These are phyloP conservation scores for Agapostemon virescens DNA, from an alignment of 2,888 invertebrate species.

Conservation along the genomic window DNA sequence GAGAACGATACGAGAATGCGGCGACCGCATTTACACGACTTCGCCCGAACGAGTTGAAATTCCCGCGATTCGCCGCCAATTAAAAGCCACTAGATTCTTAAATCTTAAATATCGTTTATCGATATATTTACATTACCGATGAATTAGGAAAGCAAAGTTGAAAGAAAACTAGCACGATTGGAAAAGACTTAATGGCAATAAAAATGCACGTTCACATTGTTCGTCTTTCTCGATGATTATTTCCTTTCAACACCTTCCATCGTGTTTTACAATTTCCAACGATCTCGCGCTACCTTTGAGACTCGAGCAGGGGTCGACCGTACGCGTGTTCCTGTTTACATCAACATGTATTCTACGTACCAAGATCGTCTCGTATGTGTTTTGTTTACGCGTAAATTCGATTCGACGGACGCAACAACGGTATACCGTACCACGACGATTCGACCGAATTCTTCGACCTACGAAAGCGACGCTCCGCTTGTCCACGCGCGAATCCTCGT, in stretches of 20 bases:
- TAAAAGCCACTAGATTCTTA: constrained; percentile 41
- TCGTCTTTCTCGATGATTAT: constrained; percentile 19
- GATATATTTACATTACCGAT: constrained; percentile 46
- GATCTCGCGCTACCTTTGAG: background rate
- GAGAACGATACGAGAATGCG: background rate
- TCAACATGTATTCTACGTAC: background rate
- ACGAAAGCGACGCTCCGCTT: background rate
- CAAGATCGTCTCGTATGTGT: background rate
- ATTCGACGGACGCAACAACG: background rate
- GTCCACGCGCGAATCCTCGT: too few relatives aligned
- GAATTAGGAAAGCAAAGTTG: constrained; percentile 45
- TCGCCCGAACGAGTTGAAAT: constrained; percentile 23
- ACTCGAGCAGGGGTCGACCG: background rate
- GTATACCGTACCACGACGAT: background rate
- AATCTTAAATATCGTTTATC: constrained; percentile 42
- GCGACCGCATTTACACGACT: background rate
- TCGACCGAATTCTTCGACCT: background rate
- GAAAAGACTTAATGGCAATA: constrained; percentile 66
- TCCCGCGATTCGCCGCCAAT: constrained; percentile 45
- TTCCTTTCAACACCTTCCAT: background rate
- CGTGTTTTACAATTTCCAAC: background rate
- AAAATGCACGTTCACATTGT: constrained; percentile 59
- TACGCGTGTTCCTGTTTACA: background rate
- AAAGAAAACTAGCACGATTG: constrained; percentile 57
- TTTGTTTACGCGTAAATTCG: background rate